Evolutionary conservation across 2,797 vertebrate species (phyloP).

Genomic region (Eulemur mongoz): DNA sequence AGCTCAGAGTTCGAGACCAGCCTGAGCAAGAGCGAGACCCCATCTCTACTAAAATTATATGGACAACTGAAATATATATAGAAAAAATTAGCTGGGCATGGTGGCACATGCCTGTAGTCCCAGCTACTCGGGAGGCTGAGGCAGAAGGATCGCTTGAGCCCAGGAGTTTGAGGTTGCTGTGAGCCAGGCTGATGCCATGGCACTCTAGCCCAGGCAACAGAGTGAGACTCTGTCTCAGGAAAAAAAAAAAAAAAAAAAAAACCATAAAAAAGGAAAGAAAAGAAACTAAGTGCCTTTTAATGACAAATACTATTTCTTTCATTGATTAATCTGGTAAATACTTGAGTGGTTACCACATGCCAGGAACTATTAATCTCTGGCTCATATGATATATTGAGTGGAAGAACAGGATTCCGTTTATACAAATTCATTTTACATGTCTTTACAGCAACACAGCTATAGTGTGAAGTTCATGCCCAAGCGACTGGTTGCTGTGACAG

Average conservation of each 20-base stretch:
- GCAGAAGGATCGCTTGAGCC: no score
- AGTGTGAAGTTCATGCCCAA: background rate
- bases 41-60: no score
- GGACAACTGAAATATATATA: no score
- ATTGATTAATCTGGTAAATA: slow-evolving; percentile 8
- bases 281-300: background rate
- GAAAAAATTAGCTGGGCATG: no score
- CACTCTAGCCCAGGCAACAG: no score
- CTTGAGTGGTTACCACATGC: background rate
- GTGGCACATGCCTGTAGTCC: no score
- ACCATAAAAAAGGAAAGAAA: background rate
- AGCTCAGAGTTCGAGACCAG: no score
- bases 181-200: no score
- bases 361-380: background rate
- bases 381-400: background rate
- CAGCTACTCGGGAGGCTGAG: no score
- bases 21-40: no score
- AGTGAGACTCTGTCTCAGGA: no score
- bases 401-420: background rate
- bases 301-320: slow-evolving; percentile 12
- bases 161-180: no score
- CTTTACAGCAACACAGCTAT: background rate
- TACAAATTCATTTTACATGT: background rate
- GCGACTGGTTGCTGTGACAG: background rate
- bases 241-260: background rate